phyloP scores from a whole-genome alignment of 2,797 vertebrate species.

The Oreonectes daqikongensis region DNA sequence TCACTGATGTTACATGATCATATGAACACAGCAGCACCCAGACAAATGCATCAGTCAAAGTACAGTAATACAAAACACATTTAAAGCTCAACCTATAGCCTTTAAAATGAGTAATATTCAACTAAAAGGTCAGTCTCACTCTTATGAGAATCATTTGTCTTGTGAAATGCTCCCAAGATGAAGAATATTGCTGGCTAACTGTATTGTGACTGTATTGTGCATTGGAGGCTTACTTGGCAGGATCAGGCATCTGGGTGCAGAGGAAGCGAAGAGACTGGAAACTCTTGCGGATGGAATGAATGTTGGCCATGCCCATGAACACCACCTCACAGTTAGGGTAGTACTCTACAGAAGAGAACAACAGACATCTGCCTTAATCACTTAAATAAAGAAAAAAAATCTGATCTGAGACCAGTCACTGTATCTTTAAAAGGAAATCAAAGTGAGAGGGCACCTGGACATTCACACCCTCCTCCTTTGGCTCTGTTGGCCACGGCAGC shows the following conservation, averaged over 20 bases:
- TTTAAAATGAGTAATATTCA: background rate
- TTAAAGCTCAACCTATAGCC: no score
- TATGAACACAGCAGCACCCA: background rate
- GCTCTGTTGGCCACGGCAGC: slow-evolving; percentile 96
- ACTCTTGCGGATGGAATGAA: slow-evolving; percentile 98
- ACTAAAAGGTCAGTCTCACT: background rate
- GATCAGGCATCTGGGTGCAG: slow-evolving; percentile 97
- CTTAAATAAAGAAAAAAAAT: background rate
- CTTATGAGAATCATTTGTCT: background rate
- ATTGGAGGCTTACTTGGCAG: slow-evolving; percentile 87
- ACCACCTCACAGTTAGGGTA: slow-evolving; percentile 99
- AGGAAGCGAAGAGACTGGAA: slow-evolving; percentile 96
- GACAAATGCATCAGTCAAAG: background rate
- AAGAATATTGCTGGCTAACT: background rate
- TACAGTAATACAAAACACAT: background rate
- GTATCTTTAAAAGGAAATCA: background rate
- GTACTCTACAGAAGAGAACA: slow-evolving; percentile 81
- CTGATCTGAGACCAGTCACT: background rate
- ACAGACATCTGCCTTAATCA: background rate
- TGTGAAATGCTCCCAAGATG: no score
- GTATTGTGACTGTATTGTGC: background rate
- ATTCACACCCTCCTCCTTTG: slow-evolving; percentile 97
- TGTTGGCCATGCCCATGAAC: slow-evolving; percentile 99
- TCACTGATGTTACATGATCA: background rate
- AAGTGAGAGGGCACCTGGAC: slow-evolving; percentile 82